Evolutionary conservation across 2,113 vertebrate genomes (phyloP), one percentile per base, ranked within the genome.

Genomic region (Sturnus vulgaris): DNA sequence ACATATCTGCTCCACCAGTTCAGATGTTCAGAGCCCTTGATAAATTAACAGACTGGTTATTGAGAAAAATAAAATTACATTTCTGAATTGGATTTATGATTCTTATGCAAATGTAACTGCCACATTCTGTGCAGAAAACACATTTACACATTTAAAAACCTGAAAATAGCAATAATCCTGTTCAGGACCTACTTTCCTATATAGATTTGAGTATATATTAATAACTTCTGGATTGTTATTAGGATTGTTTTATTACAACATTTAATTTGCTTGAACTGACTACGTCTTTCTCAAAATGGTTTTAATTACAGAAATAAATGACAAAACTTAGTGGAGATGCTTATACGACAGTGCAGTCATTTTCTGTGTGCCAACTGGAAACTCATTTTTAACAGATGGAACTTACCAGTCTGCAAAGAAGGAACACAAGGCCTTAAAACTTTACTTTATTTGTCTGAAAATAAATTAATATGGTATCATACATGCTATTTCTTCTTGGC

Each of bases 271-370:
- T 96, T 92, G 89, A 96, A 97, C 96, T 96, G 90, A 82, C 83
- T 96, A 90, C 7, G 1, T 97, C 83, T 97, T 92, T 96, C 82
- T 95, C 86, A 96, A 94, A 97, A 95, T 28, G 12, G 86, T 95
- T 97, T 97, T 98, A 98, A 98, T 98, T 98, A 97, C 95, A 93
- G 93, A 96, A 97, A 97, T 97, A 97, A 97, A 98, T 97, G 95
- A 89, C 90, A 97, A 94, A 94, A 89, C 94, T 94, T 97, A 93
- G 79, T 86, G 91, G 93, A 97, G 94, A 97, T 95, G 96, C 95
- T 97, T 97, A 97, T 94, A 97, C 93, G 93, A 96, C 90, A 97
- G 91, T 89, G 75, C 92, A 97, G 94, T 88, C 93, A 84, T 97
- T 97, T 97, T 95, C 96, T 92, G 50, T 68, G 61, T 83, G 94